A percentile compares a stretch with the other conserved stretches of the same genome.
Evolutionary conservation across 2,797 vertebrate genomes (phyloP).

Genomic region (Taenioides sp.): DNA sequence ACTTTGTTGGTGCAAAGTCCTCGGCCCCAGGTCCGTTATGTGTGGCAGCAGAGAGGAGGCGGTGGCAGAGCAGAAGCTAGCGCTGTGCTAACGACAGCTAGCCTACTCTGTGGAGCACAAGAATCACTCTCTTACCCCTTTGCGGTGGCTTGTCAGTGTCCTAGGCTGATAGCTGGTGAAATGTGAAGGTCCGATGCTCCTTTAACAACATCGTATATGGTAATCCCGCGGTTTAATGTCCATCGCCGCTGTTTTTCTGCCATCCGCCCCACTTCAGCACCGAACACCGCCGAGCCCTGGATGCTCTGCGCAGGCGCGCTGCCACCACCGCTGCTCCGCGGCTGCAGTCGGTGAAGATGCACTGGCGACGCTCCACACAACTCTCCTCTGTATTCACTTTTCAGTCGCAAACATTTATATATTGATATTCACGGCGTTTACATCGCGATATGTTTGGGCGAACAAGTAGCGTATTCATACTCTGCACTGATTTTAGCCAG

Average conservation of each 20-base stretch:
- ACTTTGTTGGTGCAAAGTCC: constrained; percentile 61
- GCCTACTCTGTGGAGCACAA: constrained; percentile 59
- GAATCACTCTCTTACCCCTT: constrained; percentile 75
- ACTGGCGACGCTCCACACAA: constrained; percentile 32
- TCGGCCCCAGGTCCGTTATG: constrained; percentile 59
- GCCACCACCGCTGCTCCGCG: constrained; percentile 60
- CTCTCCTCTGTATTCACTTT: background rate
- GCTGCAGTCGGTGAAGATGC: constrained; percentile 72
- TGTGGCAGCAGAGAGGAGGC: constrained; percentile 50
- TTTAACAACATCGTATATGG: constrained; percentile 60
- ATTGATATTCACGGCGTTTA: background rate
- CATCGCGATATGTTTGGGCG: background rate
- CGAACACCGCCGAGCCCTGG: constrained; percentile 88
- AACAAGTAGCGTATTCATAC: background rate
- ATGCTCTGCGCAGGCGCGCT: constrained; percentile 83
- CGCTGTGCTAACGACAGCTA: constrained; percentile 67
- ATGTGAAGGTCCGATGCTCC: constrained; percentile 48
- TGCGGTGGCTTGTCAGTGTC: constrained; percentile 66
- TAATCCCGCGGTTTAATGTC: constrained; percentile 77
- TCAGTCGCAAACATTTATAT: background rate
- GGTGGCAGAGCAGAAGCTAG: constrained; percentile 62
- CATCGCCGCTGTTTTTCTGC: constrained; percentile 84
- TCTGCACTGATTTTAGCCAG: background rate
- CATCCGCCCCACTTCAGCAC: constrained; percentile 99
- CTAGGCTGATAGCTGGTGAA: constrained; percentile 48